phyloP scores from a whole-genome alignment of 2,797 vertebrate species.

The Rhinella marina region DNA sequence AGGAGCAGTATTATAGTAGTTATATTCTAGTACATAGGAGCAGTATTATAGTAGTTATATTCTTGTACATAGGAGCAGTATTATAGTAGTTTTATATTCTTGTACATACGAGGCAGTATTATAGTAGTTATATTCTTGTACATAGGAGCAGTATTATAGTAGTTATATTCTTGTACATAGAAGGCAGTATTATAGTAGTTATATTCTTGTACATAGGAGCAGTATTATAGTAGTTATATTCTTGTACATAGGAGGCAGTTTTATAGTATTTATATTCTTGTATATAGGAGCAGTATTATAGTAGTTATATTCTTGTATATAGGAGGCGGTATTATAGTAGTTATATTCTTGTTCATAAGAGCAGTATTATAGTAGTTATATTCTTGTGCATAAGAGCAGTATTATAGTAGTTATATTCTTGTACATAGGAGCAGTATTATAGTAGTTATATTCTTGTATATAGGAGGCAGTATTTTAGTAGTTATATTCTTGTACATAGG shows the following conservation, averaged over 20 bases:
- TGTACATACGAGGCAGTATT: neutral
- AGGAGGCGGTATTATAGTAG: neutral
- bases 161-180: slow-evolving; percentile 21
- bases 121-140: slow-evolving; percentile 9
- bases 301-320: slow-evolving; percentile 19
- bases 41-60: too few species aligned
- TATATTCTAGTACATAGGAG: too few species aligned
- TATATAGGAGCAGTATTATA: slow-evolving; percentile 1
- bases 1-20: too few species aligned
- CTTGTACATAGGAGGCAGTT: neutral
- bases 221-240: slow-evolving; percentile 11
- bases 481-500: slow-evolving; percentile 2
- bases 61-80: too few species aligned
- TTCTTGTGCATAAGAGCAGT: too few species aligned
- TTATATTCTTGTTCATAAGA: slow-evolving; percentile 7
- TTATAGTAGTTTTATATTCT: slow-evolving; percentile 9
- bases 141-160: neutral
- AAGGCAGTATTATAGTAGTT: neutral
- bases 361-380: slow-evolving; percentile 4
- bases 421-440: neutral
- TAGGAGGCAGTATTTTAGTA: neutral
- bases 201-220: slow-evolving; percentile 2
- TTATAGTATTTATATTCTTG: slow-evolving; percentile 18
- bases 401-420: neutral
- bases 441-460: neutral